A percentile compares a stretch with the other conserved stretches of the same genome.
Evolutionary conservation across 2,888 invertebrate species (phyloP).

Genomic region (Rhamnusium bicolor): DNA sequence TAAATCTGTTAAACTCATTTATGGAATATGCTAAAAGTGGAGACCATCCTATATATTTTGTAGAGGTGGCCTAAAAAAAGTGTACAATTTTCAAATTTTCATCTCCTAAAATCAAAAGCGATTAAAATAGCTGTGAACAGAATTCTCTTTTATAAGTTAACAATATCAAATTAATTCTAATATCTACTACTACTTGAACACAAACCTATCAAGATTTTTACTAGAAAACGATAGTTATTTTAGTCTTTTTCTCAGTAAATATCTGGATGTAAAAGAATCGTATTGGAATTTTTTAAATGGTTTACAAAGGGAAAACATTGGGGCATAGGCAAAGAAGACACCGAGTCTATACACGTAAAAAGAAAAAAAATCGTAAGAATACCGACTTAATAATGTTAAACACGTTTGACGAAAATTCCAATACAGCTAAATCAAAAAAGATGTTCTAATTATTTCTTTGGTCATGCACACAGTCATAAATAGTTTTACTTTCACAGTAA

Average conservation of each 20-base stretch:
- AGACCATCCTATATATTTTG: conserved; percentile 42
- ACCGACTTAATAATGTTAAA: too few species aligned
- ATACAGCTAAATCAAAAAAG: not conserved
- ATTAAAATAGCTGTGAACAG: not conserved
- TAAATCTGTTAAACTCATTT: too few species aligned
- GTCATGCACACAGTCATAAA: not conserved
- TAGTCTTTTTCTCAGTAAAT: not conserved
- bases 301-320: not conserved
- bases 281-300: not conserved
- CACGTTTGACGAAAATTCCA: too few species aligned
- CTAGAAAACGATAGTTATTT: not conserved
- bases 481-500: not conserved
- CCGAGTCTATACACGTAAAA: too few species aligned
- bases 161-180: not conserved
- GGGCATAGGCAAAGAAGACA: too few species aligned
- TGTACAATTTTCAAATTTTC: conserved; percentile 28
- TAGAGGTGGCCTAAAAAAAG: conserved; percentile 58
- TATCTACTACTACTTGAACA: not conserved
- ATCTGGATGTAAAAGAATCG: not conserved
- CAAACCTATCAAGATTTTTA: not conserved
- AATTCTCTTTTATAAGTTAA: not conserved
- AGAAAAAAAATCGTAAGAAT: too few species aligned
- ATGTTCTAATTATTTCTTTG: not conserved
- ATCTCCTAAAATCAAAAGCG: not conserved
- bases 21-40: too few species aligned